Conservation (phyloP, 2,888 invertebrate genomes). For the Rhamnusium bicolor region DNA sequence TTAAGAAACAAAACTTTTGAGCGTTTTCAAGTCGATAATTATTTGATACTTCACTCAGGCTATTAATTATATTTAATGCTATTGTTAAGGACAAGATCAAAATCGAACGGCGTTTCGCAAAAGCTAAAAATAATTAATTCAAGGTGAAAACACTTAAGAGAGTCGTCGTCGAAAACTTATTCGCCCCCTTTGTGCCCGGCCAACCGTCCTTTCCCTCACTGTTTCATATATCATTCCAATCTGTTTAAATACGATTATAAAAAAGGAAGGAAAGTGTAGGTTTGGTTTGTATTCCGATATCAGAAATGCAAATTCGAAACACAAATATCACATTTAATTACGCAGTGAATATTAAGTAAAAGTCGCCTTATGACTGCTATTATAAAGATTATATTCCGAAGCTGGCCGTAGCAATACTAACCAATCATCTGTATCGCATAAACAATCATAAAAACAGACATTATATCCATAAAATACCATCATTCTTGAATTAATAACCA, state of each 20-base stretch:
- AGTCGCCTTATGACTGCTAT: slow-evolving; percentile 51
- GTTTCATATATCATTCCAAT: slow-evolving; percentile 21
- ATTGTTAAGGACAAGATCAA: neutral
- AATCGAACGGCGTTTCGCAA: neutral
- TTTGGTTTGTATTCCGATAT: slow-evolving; percentile 48
- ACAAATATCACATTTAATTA: slow-evolving; percentile 69
- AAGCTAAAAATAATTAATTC: neutral
- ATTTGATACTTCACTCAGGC: neutral
- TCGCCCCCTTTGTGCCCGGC: neutral
- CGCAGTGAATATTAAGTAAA: slow-evolving; percentile 54
- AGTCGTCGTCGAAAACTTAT: neutral
- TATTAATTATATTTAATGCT: neutral
- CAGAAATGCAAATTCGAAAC: slow-evolving; percentile 64
- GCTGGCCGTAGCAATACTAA: slow-evolving; percentile 65
- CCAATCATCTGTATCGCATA: slow-evolving; percentile 72
- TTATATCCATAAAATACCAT: slow-evolving; percentile 70
- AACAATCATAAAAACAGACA: slow-evolving; percentile 71
- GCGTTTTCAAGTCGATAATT: no score
- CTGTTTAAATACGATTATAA: slow-evolving; percentile 42
- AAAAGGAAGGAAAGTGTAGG: slow-evolving; percentile 23
- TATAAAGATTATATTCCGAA: slow-evolving; percentile 58
- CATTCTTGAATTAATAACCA: slow-evolving; percentile 69
- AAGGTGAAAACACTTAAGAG: neutral
- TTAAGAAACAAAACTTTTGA: no score
- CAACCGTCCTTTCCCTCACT: neutral